Conservation (phyloP, 2,888 invertebrate species). For the Girardia tigrina region DNA sequence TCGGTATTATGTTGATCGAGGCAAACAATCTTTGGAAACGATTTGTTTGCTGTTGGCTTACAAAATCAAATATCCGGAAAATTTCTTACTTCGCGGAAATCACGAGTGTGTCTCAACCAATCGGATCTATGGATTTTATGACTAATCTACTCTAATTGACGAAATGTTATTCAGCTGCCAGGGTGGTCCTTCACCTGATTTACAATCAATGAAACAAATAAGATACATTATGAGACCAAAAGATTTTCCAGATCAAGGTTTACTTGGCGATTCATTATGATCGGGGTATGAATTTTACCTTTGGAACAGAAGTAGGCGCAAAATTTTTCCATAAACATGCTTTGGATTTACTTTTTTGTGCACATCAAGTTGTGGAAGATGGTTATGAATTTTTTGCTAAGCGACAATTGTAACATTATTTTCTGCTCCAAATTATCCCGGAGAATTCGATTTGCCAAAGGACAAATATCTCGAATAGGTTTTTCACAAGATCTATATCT, state of each 20-base stretch:
- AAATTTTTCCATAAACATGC: conserved; percentile 98
- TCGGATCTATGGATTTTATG: conserved; percentile 93
- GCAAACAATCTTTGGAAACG: conserved; percentile 50
- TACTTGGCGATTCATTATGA: conserved; percentile 61
- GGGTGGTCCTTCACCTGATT: conserved; percentile 64
- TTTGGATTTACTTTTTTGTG: conserved; percentile 96
- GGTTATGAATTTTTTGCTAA: conserved; percentile 98
- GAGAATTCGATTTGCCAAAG: no score
- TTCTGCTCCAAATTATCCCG: conserved; percentile 93
- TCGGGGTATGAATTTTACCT: conserved; percentile 95
- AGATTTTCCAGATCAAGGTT: conserved; percentile 55
- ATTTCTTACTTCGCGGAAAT: conserved; percentile 83
- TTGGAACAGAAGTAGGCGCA: conserved; percentile 95
- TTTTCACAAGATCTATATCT: no score
- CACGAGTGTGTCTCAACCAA: conserved; percentile 97
- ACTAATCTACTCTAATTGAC: conserved; percentile 60
- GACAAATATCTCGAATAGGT: no score
- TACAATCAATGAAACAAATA: conserved; percentile 62
- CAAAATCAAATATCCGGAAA: conserved; percentile 71
- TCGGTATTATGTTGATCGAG: conserved; percentile 51
- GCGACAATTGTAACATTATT: conserved; percentile 85
- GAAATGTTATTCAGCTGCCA: conserved; percentile 52
- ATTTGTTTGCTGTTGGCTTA: conserved; percentile 62
- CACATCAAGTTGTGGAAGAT: conserved; percentile 95
- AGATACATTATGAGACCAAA: conserved; percentile 56